phyloP scores from a whole-genome alignment of 2,797 vertebrate species.

The Myotis vivesi region DNA sequence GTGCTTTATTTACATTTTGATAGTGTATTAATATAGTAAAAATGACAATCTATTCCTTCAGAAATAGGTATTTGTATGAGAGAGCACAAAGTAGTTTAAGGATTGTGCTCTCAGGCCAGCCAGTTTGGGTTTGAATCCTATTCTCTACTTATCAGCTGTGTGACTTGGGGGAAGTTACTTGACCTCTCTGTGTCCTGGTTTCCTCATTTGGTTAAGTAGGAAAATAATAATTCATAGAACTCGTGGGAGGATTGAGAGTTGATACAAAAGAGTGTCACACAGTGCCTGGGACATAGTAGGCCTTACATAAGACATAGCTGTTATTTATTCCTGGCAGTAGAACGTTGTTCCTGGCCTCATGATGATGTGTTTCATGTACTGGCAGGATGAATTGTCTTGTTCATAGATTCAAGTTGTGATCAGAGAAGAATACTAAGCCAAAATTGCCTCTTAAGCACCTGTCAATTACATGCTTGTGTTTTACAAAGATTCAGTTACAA shows the following conservation, averaged over 20 bases:
- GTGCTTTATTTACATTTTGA: background rate
- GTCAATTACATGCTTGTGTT: background rate
- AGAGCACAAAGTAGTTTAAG: background rate
- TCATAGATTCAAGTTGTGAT: background rate
- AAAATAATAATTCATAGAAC: background rate
- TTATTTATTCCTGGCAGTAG: background rate
- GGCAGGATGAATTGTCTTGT: rapidly evolving
- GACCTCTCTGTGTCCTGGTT: background rate
- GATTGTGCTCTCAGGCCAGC: background rate
- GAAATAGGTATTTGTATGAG: background rate
- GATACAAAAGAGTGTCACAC: rapidly evolving
- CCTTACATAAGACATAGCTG: rapidly evolving
- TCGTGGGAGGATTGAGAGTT: background rate
- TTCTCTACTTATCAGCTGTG: background rate
- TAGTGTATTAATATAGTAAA: background rate
- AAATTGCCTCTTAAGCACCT: background rate
- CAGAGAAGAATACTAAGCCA: background rate
- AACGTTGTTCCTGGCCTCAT: background rate
- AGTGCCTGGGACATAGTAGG: background rate
- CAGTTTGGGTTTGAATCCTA: background rate
- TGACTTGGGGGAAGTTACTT: background rate
- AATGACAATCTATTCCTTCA: background rate
- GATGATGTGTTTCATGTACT: background rate
- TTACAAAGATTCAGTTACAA: background rate
- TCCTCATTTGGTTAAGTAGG: background rate